Evolutionary conservation across 2,888 invertebrate species (phyloP), one percentile per base, ranked within the genome.

Genomic region (Cerastoderma edule): DNA sequence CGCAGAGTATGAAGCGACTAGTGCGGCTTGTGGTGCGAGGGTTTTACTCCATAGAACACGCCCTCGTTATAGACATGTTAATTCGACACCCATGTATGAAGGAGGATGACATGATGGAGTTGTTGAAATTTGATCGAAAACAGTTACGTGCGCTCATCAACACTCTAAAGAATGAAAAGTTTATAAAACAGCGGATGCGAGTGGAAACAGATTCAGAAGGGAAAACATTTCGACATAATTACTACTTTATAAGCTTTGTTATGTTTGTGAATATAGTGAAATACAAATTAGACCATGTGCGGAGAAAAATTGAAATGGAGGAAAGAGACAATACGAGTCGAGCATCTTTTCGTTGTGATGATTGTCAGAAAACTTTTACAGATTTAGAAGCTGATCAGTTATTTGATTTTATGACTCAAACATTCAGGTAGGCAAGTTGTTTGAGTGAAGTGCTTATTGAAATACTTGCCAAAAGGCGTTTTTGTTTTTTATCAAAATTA

Each of bases 191-290:
- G 19, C 95, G 97, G 87, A 94, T 98, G 87, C 95, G 97, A 94
- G 98, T 98, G 96, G 98, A 98, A 94, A 98, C 98, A 69, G 98
- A 97, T 44, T 95, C 95, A 0, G 98, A 99, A 93, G 97, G 98
- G 4, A 98, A 97, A 94, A 97, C 97, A 39, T 97, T 97, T 89
- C 97, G 97, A 94, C 97, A 98, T 27, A 98, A 98, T 93, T 99
- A 98, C 93, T 99, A 98, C 93, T 99, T 97, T 91, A 98, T 99
- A 87, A 98, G 98, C 93, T 99, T 98, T 93, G 97, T 97, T 91
- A 94, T 95, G 48, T 98, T 98, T 93, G 98, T 99, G 4, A 99
- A 99, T 94, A 98, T 99, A 19, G 97, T 99, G 0, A 99, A 98
- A 93, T 99, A 99, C 93, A 99, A 99, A 94, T 93, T 99, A 91